Evolutionary conservation across 2,113 vertebrate species (phyloP), one percentile per base, ranked within the genome.

Genomic region (Bagarius yarrelli): DNA sequence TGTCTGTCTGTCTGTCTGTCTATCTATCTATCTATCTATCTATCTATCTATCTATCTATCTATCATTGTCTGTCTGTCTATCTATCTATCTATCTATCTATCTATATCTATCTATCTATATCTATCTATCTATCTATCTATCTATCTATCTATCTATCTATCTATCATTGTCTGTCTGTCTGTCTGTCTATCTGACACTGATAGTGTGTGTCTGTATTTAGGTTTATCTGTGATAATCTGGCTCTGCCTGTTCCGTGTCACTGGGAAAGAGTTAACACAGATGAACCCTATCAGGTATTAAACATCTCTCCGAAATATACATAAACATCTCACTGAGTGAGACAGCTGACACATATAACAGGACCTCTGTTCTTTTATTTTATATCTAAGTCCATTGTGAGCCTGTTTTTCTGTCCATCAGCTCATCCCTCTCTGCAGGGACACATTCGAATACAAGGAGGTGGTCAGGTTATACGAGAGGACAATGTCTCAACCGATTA

Each of bases 211-310:
- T 79, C 64, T 83, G 59, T 83, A 11, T 25, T 47, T 56, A 99
- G 97, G 92, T 98, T 95, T 80, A 96, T 98, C 88, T 97, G 96
- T 92, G 96, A 96, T 90, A 98, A 99, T 76, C 93, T 95, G 71
- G 93, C 96, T 36, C 94, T 98, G 63, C 96, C 96, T 56, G 88
- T 98, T 79, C 97, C 97, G 0, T 91, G 94, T 5, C 96, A 98
- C 85, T 98, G 96, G 97, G 97, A 99, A 86, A 94, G 95, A 84
- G 95, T 99, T 87, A 96, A 98, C 32, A 93, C 94, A 21, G 95
- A 96, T 0, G 93, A 96, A 30, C 94, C 96, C 0, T 99, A 95
- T 84, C 97, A 99, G 94, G 97, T 97, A 88, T 18, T 27, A 32
- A 56, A 6, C 63, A n/a, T 53, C 30, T 71, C 55, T 76, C 25